phyloP scores from a whole-genome alignment of 1,140 invertebrate genomes.

The Rhysida immarginata region DNA sequence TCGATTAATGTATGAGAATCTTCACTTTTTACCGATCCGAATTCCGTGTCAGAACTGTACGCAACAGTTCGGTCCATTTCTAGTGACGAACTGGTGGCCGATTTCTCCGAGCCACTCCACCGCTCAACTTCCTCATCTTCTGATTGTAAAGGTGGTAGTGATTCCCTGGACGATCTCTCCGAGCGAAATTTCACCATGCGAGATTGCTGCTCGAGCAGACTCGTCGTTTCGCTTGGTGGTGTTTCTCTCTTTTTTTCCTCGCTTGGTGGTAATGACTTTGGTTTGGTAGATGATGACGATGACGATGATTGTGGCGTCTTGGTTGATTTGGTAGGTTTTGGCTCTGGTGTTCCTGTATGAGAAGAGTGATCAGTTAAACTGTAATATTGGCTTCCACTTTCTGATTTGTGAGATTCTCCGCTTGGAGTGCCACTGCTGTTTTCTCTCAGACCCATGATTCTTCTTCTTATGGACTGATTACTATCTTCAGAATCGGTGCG shows the following conservation, averaged over 20 bases:
- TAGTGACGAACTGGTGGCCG: background rate
- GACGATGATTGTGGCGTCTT: too few relatives aligned
- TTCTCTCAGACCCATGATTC: background rate
- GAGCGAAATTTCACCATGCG: background rate
- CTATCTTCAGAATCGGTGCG: background rate
- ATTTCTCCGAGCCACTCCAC: slow-evolving; percentile 2
- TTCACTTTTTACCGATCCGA: slow-evolving; percentile 9
- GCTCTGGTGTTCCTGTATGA: background rate
- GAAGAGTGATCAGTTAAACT: slow-evolving; percentile 8
- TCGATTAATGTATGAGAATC: slow-evolving; percentile 10
- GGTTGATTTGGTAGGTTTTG: too few relatives aligned
- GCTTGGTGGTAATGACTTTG: too few relatives aligned
- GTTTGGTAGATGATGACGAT: too few relatives aligned
- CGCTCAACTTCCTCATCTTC: background rate
- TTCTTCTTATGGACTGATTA: background rate
- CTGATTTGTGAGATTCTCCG: background rate
- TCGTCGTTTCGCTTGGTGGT: too few relatives aligned
- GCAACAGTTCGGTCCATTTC: slow-evolving; percentile 8
- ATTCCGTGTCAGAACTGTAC: slow-evolving; percentile 12
- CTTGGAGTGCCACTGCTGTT: slow-evolving; percentile 1
- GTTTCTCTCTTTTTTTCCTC: background rate
- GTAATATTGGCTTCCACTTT: slow-evolving; percentile 5
- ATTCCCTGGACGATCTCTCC: background rate
- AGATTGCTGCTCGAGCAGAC: background rate
- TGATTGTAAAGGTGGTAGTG: too few relatives aligned